A percentile compares a stretch with the other conserved stretches of the same genome.
phyloP scores from a whole-genome alignment of 2,888 invertebrate genomes.

The Cryptocephalus primarius region DNA sequence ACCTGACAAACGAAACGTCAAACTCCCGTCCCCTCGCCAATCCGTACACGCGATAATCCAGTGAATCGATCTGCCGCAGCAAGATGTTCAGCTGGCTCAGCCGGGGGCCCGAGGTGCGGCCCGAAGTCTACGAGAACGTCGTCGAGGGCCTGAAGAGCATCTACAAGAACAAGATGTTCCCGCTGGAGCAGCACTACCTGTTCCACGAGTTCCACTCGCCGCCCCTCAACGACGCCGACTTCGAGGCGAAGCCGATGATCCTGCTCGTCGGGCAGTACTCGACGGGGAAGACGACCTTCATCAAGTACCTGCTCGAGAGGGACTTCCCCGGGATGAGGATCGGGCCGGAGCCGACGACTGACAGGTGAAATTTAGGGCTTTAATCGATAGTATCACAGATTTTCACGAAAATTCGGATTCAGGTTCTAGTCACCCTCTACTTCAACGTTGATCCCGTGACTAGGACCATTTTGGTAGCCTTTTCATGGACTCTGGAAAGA shows the following conservation, averaged over 20 bases:
- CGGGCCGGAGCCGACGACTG: conserved; percentile 99
- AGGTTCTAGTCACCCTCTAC: too few relatives aligned
- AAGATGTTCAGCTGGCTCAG: conserved; percentile 82
- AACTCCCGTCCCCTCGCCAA: too few relatives aligned
- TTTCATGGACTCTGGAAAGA: too few relatives aligned
- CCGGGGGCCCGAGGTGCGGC: conserved; percentile 51
- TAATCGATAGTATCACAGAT: too few relatives aligned
- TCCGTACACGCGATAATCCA: too few relatives aligned
- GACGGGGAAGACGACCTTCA: conserved; percentile 86
- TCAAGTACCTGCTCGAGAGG: conserved; percentile 80
- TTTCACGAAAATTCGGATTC: too few relatives aligned
- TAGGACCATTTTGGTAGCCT: too few relatives aligned
- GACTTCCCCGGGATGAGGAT: conserved; percentile 98
- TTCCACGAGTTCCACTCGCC: conserved; percentile 96
- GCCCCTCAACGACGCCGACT: conserved; percentile 89
- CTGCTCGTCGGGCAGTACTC: conserved; percentile 95
- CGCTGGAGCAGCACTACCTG: conserved; percentile 79
- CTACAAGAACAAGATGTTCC: conserved; percentile 82
- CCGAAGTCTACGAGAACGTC: conserved; percentile 78
- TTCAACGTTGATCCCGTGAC: too few relatives aligned
- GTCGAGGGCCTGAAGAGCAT: conserved; percentile 89
- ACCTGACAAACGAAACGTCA: too few relatives aligned
- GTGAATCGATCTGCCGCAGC: conserved; percentile 2
- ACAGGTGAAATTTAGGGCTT: conserved; percentile 56
- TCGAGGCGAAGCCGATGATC: conserved; percentile 97